Percentiles rank a stretch among this genome's conserved stretches.
Conservation (phyloP, 2,888 invertebrate genomes). For the Lysandra coridon region DNA sequence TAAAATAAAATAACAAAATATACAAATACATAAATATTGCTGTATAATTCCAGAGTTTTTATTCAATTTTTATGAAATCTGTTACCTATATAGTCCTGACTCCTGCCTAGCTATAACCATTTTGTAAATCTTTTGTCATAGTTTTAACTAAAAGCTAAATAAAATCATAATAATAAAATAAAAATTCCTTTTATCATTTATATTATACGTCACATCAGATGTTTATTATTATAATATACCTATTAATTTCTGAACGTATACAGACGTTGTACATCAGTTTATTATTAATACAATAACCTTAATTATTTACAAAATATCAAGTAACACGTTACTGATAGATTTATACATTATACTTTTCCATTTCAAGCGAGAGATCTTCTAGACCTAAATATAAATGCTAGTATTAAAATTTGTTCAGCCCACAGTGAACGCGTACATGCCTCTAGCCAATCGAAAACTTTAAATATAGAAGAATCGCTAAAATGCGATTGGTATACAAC, state of each 20-base stretch:
- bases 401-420: constrained; percentile 29
- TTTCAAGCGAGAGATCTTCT: constrained; percentile 36
- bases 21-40: background rate
- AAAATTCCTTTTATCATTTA: constrained; percentile 3
- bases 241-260: constrained; percentile 71
- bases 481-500: constrained; percentile 41
- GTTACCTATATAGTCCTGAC: background rate
- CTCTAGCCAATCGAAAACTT: constrained; percentile 26
- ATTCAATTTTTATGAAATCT: background rate
- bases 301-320: constrained; percentile 60
- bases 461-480: constrained; percentile 35
- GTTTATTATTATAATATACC: constrained; percentile 44
- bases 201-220: constrained; percentile 52
- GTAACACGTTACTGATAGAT: constrained; percentile 30
- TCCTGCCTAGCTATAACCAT: too few relatives aligned
- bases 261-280: constrained; percentile 79
- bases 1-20: background rate
- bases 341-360: constrained; percentile 21
- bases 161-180: background rate
- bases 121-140: too few relatives aligned
- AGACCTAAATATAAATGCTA: constrained; percentile 35
- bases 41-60: background rate
- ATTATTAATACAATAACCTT: constrained; percentile 58
- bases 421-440: constrained; percentile 36
- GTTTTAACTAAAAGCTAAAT: too few relatives aligned